Conservation (phyloP, 2,113 vertebrate species). For the Salvelinus fontinalis region DNA sequence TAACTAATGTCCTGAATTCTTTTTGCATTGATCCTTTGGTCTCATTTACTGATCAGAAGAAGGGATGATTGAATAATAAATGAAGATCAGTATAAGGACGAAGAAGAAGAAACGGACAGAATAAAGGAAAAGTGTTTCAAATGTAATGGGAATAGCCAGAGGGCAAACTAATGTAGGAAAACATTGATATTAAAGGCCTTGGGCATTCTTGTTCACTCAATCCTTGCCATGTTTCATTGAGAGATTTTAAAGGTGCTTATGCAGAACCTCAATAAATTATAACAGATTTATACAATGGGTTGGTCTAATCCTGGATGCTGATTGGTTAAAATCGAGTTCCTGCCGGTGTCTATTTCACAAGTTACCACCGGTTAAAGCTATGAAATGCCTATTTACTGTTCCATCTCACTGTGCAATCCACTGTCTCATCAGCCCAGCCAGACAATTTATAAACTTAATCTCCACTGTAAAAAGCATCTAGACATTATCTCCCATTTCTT, state of each 20-base stretch:
- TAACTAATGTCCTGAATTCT: conserved; percentile 8
- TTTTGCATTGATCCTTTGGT: conserved; percentile 37
- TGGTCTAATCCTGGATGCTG: too few relatives aligned
- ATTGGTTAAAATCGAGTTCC: too few relatives aligned
- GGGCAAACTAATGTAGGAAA: conserved; percentile 7
- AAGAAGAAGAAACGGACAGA: conserved; percentile 6
- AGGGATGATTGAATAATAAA: conserved; percentile 50
- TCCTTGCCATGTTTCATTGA: not conserved
- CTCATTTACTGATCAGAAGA: conserved; percentile 35
- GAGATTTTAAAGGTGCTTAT: conserved; percentile 2
- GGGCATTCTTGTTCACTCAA: not conserved
- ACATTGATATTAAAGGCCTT: not conserved
- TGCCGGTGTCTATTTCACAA: too few relatives aligned
- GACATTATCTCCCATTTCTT: too few relatives aligned
- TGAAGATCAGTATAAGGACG: conserved; percentile 41
- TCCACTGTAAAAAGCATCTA: too few relatives aligned
- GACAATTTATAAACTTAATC: too few relatives aligned
- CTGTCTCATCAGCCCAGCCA: too few relatives aligned
- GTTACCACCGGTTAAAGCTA: too few relatives aligned
- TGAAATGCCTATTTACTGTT: too few relatives aligned
- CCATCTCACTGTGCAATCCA: too few relatives aligned
- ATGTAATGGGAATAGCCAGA: not conserved
- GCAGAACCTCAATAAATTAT: not conserved
- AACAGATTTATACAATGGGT: not conserved
- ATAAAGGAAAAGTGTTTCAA: conserved; percentile 6